These are phyloP conservation scores for Aphaenogaster floridana DNA, from an alignment of 1,140 invertebrate species.

Conservation along the genomic window DNA sequence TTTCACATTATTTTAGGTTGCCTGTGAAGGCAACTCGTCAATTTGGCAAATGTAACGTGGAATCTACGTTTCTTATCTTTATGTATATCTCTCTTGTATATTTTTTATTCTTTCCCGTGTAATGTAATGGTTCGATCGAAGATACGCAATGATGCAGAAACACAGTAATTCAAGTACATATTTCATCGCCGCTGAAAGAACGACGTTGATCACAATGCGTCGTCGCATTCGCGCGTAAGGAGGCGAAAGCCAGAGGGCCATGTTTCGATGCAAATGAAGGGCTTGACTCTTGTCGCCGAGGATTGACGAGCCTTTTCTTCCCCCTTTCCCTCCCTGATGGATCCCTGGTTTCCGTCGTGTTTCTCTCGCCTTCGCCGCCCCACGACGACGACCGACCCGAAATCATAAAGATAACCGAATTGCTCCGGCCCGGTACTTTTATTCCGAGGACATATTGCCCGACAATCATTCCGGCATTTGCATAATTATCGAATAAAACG, in stretches of 20 bases:
- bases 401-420: slow-evolving; percentile 87
- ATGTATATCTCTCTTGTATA: not conserved
- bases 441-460: slow-evolving; percentile 85
- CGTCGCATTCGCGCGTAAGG: slow-evolving; percentile 9
- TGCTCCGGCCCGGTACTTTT: slow-evolving; percentile 81
- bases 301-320: slow-evolving; percentile 40
- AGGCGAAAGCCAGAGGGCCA: slow-evolving; percentile 63
- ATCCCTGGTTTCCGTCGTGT: not conserved
- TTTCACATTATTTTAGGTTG: not conserved
- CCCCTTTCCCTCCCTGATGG: not conserved
- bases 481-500: slow-evolving; percentile 87
- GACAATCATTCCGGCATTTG: slow-evolving; percentile 86
- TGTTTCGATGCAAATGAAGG: slow-evolving; percentile 86
- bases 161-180: not conserved
- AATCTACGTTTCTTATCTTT: not conserved
- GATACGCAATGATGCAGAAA: not conserved
- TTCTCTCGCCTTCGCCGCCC: slow-evolving; percentile 64
- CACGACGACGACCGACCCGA: slow-evolving; percentile 63
- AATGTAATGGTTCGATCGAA: not conserved
- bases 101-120: not conserved
- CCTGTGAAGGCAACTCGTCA: not conserved
- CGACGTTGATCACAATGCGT: slow-evolving; percentile 24
- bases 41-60: not conserved
- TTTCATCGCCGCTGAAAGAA: not conserved
- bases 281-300: slow-evolving; percentile 74